Evolutionary conservation across 2,113 vertebrate species (phyloP).

Genomic region (Labeo rohita): DNA sequence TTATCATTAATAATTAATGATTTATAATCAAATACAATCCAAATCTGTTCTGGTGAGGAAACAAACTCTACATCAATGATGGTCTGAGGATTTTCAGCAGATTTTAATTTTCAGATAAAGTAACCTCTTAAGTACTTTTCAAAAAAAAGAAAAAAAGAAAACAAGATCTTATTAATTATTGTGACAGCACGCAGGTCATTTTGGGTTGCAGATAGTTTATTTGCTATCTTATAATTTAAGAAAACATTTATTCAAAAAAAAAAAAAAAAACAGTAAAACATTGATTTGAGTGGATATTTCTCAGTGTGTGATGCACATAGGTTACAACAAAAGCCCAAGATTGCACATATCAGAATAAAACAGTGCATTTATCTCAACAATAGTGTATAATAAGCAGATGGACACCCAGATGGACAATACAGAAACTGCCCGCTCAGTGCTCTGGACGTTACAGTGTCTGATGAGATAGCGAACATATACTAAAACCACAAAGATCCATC

Average conservation of each 20-base stretch:
- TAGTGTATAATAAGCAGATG: conserved; percentile 7
- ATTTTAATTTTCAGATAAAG: background rate
- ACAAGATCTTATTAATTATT: background rate
- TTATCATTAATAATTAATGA: background rate
- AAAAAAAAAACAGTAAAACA: background rate
- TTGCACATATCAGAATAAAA: background rate
- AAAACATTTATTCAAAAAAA: background rate
- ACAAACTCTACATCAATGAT: background rate
- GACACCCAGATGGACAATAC: background rate
- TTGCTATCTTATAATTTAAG: conserved; percentile 18
- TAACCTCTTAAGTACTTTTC: background rate
- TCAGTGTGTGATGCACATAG: background rate
- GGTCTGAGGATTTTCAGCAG: no score
- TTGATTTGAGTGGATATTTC: background rate
- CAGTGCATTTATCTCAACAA: background rate
- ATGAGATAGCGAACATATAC: background rate
- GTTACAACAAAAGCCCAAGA: background rate
- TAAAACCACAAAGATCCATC: conserved; percentile 3
- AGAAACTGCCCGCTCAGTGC: background rate
- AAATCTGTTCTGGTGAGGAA: background rate
- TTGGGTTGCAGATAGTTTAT: background rate
- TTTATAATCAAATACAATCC: background rate
- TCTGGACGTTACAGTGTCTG: background rate
- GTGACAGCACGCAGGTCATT: background rate
- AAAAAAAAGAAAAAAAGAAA: background rate